Evolutionary conservation across 2,113 vertebrate genomes (phyloP).

Genomic region (Eudorcas thomsonii): DNA sequence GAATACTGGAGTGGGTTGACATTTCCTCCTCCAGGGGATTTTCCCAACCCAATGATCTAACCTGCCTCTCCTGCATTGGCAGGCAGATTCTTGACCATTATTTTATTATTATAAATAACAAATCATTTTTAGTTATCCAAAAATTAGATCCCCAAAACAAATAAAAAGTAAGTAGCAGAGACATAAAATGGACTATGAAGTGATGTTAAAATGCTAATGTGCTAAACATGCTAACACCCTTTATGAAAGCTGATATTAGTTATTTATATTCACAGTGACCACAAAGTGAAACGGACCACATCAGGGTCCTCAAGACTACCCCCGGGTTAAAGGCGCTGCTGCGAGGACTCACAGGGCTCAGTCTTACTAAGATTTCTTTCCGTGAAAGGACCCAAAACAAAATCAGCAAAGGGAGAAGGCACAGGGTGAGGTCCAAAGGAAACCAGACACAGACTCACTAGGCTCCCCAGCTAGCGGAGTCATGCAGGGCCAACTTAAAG

Average conservation of each 20-base stretch:
- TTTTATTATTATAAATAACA: background rate
- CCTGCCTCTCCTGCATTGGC: background rate
- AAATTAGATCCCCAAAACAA: background rate
- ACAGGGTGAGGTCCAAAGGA: background rate
- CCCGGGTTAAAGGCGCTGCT: background rate
- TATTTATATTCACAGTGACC: background rate
- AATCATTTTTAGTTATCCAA: background rate
- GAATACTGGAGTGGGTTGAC: background rate
- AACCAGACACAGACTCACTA: background rate
- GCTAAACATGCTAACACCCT: background rate
- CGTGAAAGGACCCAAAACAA: background rate
- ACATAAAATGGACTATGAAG: background rate
- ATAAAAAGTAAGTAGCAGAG: background rate
- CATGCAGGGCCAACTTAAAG: no score
- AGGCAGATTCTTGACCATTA: background rate
- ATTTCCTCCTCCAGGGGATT: background rate
- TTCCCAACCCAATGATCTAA: background rate
- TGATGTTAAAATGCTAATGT: background rate
- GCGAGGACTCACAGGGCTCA: background rate
- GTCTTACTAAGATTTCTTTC: background rate
- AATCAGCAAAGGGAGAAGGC: background rate
- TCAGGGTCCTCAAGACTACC: background rate
- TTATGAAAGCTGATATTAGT: background rate
- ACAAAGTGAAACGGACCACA: background rate
- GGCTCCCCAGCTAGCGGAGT: background rate